These are phyloP conservation scores for Pipistrellus nathusii DNA, from an alignment of 2,797 vertebrate genomes.

Conservation along the genomic window DNA sequence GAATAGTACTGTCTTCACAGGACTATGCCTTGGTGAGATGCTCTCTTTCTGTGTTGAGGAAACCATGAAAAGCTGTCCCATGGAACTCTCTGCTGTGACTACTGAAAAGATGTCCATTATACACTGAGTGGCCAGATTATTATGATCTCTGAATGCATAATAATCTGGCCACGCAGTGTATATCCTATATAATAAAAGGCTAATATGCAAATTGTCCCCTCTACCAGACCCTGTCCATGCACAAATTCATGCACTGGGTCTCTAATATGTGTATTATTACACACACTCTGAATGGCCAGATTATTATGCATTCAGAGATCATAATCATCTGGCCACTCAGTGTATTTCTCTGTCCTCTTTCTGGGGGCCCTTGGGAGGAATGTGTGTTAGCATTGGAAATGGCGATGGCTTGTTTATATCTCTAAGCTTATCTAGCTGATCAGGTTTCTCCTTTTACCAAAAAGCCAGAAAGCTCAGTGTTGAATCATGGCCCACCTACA, in stretches of 20 bases:
- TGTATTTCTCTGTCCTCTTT: slow-evolving; percentile 29
- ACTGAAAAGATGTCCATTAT: slow-evolving; percentile 37
- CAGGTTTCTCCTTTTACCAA: slow-evolving; percentile 46
- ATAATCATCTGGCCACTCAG: no score
- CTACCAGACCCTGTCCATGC: no score
- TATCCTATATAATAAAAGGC: no score
- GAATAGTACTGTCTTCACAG: neutral
- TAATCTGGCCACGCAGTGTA: no score
- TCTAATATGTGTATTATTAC: no score
- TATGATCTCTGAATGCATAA: no score
- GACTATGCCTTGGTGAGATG: neutral
- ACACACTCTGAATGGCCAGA: no score
- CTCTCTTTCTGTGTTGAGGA: slow-evolving; percentile 3
- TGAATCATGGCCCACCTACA: neutral
- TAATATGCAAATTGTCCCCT: no score
- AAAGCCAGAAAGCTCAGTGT: slow-evolving; percentile 24
- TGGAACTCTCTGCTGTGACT: slow-evolving; percentile 56
- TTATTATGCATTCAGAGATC: no score
- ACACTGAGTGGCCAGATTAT: no score
- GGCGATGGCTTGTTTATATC: slow-evolving; percentile 47
- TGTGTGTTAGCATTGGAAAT: slow-evolving; percentile 61
- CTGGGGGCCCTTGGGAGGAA: slow-evolving; percentile 47
- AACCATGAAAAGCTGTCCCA: slow-evolving; percentile 10
- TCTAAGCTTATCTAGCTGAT: slow-evolving; percentile 43
- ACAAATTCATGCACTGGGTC: no score